Evolutionary conservation across 1,140 invertebrate genomes (phyloP), one percentile per base, ranked within the genome.

Genomic region (Drosophila pallidifrons): DNA sequence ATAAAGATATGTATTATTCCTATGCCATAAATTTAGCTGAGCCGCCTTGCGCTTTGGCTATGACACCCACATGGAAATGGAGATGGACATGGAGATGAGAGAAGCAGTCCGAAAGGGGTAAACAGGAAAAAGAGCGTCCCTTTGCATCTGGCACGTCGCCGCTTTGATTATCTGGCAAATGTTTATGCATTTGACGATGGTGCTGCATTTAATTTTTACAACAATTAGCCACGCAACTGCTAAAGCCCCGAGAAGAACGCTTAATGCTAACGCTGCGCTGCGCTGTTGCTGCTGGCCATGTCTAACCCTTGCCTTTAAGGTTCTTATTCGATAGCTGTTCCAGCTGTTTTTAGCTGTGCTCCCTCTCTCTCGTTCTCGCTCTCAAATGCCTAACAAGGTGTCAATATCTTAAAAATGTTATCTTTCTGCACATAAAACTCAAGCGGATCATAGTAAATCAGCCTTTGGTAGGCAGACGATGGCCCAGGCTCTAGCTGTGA

Each of bases 401-500:
- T 91, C 88, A 91, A 87, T 91, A 91, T 91, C 87, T 83, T 82
- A 82, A 87, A 87, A 91, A 91, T 91, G 77, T 91, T 91, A 91
- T 91, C 87, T 87, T 81, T 91, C 82, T 83, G 87, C 82, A 87
- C 88, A 91, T 91, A 87, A 91, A 91, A 91, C 87, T 91, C 82
- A 77, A 82, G 77, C 88, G 88, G 82, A 88, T 91, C 82, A 91
- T 87, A 83, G 82, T 91, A 91, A 91, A 91, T 91, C 88, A 91
- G 87, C 79, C 82, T 87, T 91, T 91, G 82, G 85, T 83, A 73
- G 81, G 78, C 75, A 85, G 80, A 69, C 80, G 72, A 73, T 61
- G 64, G 57, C 59, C 52, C 55, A 65, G 65, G 58, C 79, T 47
- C 57, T 43, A 57, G 49, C 59, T 13, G 32, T 8, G 25, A 11